phyloP scores from a whole-genome alignment of 37 sponge, comb jelly and placozoan species.

The Diacarnus erythraeanus region DNA sequence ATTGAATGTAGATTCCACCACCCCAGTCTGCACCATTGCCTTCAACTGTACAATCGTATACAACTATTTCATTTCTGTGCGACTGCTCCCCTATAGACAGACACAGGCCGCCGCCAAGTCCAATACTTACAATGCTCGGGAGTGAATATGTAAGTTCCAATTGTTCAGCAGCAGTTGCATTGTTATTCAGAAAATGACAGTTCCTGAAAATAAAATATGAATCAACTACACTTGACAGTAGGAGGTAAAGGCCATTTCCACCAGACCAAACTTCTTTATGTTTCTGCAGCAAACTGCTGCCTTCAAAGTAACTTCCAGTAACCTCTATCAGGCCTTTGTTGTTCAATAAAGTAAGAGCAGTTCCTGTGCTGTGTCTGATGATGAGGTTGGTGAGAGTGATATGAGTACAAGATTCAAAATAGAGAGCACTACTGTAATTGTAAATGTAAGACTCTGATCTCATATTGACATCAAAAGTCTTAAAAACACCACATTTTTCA shows the following conservation, averaged over 20 bases:
- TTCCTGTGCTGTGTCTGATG: neutral
- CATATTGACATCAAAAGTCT: neutral
- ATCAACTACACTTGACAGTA: neutral
- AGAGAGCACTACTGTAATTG: neutral
- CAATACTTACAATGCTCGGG: neutral
- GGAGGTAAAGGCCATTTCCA: neutral
- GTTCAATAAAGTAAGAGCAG: neutral
- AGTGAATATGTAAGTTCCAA: neutral
- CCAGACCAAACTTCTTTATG: neutral
- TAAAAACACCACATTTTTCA: neutral
- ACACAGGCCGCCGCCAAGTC: neutral
- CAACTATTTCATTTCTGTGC: neutral
- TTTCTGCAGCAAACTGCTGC: neutral
- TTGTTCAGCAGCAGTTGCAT: neutral
- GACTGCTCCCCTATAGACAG: neutral
- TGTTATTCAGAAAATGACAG: conserved; percentile 4
- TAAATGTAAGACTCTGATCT: neutral
- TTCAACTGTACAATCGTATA: neutral
- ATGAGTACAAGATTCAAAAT: neutral
- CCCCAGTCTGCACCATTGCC: neutral
- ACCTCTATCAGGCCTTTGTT: neutral
- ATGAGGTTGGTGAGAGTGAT: neutral
- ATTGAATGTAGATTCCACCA: neutral
- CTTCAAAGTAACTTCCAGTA: neutral
- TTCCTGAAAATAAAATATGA: neutral